These are phyloP conservation scores for Penaeus chinensis DNA, from an alignment of 1,140 invertebrate species.

Conservation along the genomic window DNA sequence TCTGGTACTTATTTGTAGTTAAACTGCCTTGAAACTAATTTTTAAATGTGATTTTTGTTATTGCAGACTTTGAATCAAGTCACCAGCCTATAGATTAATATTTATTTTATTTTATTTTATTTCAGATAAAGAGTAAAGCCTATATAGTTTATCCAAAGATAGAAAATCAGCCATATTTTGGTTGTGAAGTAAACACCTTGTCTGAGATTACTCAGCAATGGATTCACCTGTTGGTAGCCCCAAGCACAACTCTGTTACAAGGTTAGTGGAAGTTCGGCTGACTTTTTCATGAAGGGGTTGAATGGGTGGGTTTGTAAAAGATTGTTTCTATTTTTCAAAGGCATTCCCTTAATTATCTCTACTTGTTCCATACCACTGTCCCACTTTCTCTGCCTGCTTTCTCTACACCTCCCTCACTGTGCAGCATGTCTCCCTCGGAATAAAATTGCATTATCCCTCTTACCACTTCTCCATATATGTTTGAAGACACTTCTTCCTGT, in stretches of 20 bases:
- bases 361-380: too few relatives aligned
- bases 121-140: constrained; percentile 31
- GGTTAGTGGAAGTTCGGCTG: constrained; percentile 19
- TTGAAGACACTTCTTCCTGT: too few relatives aligned
- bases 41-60: not conserved
- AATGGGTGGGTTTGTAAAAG: not conserved
- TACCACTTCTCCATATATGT: too few relatives aligned
- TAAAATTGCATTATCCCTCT: too few relatives aligned
- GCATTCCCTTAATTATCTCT: too few relatives aligned
- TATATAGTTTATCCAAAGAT: constrained; percentile 53
- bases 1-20: too few relatives aligned
- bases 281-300: not conserved
- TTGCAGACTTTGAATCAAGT: not conserved
- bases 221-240: constrained; percentile 51
- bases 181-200: constrained; percentile 59
- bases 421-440: too few relatives aligned
- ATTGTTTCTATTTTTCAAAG: not conserved
- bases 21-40: too few relatives aligned
- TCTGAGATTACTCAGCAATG: constrained; percentile 61
- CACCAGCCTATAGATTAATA: not conserved
- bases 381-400: too few relatives aligned
- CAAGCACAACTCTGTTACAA: constrained; percentile 56
- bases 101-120: not conserved
- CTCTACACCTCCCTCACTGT: too few relatives aligned
- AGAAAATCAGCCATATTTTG: constrained; percentile 62